Evolutionary conservation across 23 tunicate species (phyloP).

Genomic region (Styela clava): DNA sequence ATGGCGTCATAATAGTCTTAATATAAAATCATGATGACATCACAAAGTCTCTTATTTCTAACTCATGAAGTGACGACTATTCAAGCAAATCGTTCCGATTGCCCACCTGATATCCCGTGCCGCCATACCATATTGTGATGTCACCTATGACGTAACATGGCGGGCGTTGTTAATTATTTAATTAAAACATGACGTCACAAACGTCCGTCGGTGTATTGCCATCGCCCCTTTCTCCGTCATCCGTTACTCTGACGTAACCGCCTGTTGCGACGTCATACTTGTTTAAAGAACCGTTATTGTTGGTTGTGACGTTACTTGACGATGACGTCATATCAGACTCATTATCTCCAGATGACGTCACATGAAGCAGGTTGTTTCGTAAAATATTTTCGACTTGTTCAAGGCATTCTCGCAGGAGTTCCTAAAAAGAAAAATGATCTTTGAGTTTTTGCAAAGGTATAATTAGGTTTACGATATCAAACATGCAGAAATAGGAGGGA

Average conservation of each 20-base stretch:
- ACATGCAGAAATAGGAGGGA: no score
- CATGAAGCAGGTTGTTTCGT: conserved; percentile 5
- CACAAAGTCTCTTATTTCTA: no score
- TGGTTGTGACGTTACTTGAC: background rate
- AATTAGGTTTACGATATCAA: no score
- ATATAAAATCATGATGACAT: no score
- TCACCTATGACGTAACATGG: no score
- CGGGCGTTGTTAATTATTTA: no score
- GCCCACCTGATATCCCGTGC: no score
- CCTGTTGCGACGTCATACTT: conserved; percentile 22
- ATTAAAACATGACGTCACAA: conserved; percentile 32
- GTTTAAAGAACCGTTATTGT: conserved; percentile 20
- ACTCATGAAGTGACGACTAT: no score
- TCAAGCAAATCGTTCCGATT: no score
- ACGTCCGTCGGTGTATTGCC: conserved; percentile 39
- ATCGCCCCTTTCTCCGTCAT: conserved; percentile 22
- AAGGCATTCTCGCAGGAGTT: conserved; percentile 54
- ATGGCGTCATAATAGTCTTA: no score
- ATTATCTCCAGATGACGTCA: conserved; percentile 3
- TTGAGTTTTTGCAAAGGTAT: no score
- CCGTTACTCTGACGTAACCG: conserved; percentile 10
- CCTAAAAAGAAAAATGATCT: conserved; percentile 41
- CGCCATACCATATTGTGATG: no score
- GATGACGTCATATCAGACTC: background rate
- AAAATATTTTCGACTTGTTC: conserved; percentile 66